These are phyloP conservation scores for Pelvicachromis taeniatus DNA, from an alignment of 2,113 vertebrate genomes.

Conservation along the genomic window DNA sequence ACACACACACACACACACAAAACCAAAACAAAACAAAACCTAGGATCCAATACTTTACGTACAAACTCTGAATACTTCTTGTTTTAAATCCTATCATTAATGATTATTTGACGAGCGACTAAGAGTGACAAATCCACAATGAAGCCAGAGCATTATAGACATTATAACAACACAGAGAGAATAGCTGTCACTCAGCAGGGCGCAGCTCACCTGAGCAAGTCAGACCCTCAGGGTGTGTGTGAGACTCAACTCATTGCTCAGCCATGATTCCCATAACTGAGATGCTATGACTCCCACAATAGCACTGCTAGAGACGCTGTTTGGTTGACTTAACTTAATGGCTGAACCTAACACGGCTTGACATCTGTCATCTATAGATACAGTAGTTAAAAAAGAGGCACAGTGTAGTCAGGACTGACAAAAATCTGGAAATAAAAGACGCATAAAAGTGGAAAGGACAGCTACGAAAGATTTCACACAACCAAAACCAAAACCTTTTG, in stretches of 20 bases:
- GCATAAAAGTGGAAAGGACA: not conserved
- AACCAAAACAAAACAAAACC: not conserved
- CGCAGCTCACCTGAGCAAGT: conserved; percentile 5
- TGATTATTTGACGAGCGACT: conserved; percentile 6
- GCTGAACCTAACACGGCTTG: conserved; percentile 18
- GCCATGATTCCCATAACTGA: conserved; percentile 15
- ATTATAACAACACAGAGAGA: conserved; percentile 16
- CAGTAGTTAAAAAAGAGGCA: conserved; percentile 26
- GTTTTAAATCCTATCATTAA: conserved; percentile 16
- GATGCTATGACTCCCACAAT: not conserved
- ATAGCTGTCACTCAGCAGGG: conserved; percentile 25
- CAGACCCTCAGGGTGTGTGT: not conserved
- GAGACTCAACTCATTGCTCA: not conserved
- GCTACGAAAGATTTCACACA: not conserved
- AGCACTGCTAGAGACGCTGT: not conserved
- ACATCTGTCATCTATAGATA: conserved; percentile 43
- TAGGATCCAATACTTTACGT: not conserved
- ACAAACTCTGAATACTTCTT: conserved; percentile 15
- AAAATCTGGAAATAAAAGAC: not conserved
- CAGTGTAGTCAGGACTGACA: not conserved
- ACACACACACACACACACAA: not conserved
- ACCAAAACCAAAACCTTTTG: not conserved
- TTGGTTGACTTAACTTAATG: not conserved
- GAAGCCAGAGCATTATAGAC: conserved; percentile 7
- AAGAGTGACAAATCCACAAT: not conserved